These are phyloP conservation scores for Boulengerochromis microlepis DNA, from an alignment of 2,113 vertebrate species.

Conservation along the genomic window DNA sequence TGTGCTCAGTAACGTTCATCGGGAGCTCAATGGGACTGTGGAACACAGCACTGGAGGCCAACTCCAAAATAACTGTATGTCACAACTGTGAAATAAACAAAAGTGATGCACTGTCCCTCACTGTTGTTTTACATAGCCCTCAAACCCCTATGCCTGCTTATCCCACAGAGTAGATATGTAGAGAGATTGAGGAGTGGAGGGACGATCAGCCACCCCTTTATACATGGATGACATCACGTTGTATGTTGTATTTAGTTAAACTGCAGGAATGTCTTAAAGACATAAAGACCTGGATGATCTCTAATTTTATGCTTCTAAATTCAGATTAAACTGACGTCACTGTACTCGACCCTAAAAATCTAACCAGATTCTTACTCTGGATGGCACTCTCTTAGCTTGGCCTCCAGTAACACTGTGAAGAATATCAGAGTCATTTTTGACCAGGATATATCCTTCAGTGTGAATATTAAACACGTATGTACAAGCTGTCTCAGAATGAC, in stretches of 20 bases:
- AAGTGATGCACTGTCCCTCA: neutral
- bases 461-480: too few species aligned
- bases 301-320: too few species aligned
- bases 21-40: neutral
- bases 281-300: neutral
- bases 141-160: neutral
- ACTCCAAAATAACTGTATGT: neutral
- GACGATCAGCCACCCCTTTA: neutral
- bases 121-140: neutral
- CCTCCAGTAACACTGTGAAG: too few species aligned
- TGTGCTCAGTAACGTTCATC: neutral
- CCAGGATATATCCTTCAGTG: too few species aligned
- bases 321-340: too few species aligned
- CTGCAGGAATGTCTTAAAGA: neutral
- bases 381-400: too few species aligned
- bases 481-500: too few species aligned
- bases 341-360: too few species aligned
- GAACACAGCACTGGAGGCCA: neutral
- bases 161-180: neutral
- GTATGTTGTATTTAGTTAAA: neutral
- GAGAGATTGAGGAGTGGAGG: neutral
- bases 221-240: neutral
- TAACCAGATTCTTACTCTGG: too few species aligned
- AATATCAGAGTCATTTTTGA: too few species aligned
- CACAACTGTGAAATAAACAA: neutral